Evolutionary conservation across 1,140 invertebrate species (phyloP).

Genomic region (Dendrolimus punctatus): DNA sequence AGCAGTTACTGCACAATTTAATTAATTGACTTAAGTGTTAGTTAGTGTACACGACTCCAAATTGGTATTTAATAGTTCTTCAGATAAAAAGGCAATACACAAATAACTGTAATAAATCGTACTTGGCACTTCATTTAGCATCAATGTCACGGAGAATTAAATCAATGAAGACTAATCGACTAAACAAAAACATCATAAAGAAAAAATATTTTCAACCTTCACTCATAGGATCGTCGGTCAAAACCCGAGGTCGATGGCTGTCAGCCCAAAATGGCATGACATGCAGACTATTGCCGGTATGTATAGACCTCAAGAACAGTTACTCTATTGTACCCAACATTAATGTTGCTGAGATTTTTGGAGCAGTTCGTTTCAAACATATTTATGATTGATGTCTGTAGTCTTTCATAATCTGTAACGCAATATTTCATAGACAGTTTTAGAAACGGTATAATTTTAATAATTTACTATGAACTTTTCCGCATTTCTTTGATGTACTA

Average conservation of each 20-base stretch:
- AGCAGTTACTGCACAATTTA: too few relatives aligned
- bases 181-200: constrained; percentile 24
- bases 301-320: constrained; percentile 38
- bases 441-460: too few relatives aligned
- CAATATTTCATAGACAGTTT: too few relatives aligned
- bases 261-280: constrained; percentile 38
- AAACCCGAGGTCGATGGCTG: constrained; percentile 41
- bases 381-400: too few relatives aligned
- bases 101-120: constrained; percentile 25
- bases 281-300: constrained; percentile 37
- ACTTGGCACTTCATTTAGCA: constrained; percentile 35
- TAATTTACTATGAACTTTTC: too few relatives aligned
- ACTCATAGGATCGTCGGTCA: constrained; percentile 19
- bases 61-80: not conserved
- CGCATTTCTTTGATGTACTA: too few relatives aligned
- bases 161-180: constrained; percentile 20
- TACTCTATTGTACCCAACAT: constrained; percentile 28
- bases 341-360: constrained; percentile 9
- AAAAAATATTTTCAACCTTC: constrained; percentile 14
- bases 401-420: too few relatives aligned
- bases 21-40: too few relatives aligned
- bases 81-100: not conserved
- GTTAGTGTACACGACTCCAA: not conserved
- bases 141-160: constrained; percentile 32
- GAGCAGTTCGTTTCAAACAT: constrained; percentile 4